A percentile compares a stretch with the other conserved stretches of the same genome.
Conservation (phyloP, 2,113 vertebrate species). For the Leiothrix lutea region DNA sequence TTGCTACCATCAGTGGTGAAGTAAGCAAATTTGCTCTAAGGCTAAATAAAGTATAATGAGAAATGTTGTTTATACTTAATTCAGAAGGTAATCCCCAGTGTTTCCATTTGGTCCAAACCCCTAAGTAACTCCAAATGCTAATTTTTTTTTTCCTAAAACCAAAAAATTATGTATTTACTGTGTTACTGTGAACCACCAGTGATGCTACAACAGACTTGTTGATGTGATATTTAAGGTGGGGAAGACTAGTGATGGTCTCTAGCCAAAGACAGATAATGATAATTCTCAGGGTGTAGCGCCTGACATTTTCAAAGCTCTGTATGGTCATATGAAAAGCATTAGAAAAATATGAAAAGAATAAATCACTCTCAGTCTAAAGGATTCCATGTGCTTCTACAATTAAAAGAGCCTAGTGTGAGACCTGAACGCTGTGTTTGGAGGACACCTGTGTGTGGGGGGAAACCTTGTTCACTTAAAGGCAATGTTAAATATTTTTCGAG, state of each 20-base stretch:
- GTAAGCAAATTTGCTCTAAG: neutral
- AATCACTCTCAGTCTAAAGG: neutral
- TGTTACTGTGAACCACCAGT: neutral
- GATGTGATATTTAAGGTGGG: neutral
- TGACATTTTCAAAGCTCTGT: neutral
- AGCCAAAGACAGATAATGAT: neutral
- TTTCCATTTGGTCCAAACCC: neutral
- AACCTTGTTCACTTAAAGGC: constrained; percentile 43
- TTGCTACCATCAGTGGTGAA: neutral
- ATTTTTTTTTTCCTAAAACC: neutral
- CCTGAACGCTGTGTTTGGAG: neutral
- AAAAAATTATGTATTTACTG: neutral
- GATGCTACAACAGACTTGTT: neutral
- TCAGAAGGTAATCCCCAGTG: neutral
- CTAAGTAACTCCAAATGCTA: neutral
- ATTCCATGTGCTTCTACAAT: constrained; percentile 41
- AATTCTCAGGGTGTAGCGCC: neutral
- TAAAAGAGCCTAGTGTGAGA: constrained; percentile 16
- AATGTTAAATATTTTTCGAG: constrained; percentile 66
- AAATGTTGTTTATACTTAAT: neutral
- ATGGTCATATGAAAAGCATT: constrained; percentile 13
- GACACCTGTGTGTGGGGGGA: rapidly evolving
- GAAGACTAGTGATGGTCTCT: neutral
- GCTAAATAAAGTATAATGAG: neutral
- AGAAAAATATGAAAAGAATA: neutral